Evolutionary conservation across 2,888 invertebrate genomes (phyloP).

Genomic region (Catocala fraxini): DNA sequence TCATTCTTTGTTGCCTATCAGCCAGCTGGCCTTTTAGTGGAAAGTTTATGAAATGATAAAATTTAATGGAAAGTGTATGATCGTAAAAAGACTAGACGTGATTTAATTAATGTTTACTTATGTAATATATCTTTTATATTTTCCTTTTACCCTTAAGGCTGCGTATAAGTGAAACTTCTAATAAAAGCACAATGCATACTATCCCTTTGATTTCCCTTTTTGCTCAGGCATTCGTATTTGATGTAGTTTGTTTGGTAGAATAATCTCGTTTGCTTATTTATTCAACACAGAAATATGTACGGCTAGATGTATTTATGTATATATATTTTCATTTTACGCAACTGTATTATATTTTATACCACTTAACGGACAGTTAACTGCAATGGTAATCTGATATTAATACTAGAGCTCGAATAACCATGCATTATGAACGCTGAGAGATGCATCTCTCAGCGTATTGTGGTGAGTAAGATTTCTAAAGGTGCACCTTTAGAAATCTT

Average conservation of each 20-base stretch:
- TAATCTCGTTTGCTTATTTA: conserved; percentile 11
- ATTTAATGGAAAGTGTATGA: too few species aligned
- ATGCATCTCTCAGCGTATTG: too few species aligned
- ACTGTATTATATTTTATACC: neutral
- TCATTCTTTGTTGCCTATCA: too few species aligned
- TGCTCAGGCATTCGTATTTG: conserved; percentile 3
- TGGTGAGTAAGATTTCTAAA: too few species aligned
- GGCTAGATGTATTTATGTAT: neutral
- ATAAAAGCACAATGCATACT: conserved; percentile 2
- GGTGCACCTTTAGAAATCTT: too few species aligned
- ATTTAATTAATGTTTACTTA: neutral
- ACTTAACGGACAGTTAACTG: neutral
- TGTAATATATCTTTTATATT: neutral
- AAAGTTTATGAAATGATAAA: too few species aligned
- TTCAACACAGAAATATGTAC: neutral
- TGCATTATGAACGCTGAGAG: too few species aligned
- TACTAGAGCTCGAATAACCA: too few species aligned
- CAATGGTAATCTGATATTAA: too few species aligned
- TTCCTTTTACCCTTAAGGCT: neutral
- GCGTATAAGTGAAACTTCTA: neutral
- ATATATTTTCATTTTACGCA: neutral
- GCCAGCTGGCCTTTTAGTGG: too few species aligned
- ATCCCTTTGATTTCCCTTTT: conserved; percentile 15
- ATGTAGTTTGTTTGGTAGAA: conserved; percentile 9
- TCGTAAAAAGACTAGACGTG: too few species aligned